Conservation (phyloP, 2,113 vertebrate species). For the Plestiodon gilberti region DNA sequence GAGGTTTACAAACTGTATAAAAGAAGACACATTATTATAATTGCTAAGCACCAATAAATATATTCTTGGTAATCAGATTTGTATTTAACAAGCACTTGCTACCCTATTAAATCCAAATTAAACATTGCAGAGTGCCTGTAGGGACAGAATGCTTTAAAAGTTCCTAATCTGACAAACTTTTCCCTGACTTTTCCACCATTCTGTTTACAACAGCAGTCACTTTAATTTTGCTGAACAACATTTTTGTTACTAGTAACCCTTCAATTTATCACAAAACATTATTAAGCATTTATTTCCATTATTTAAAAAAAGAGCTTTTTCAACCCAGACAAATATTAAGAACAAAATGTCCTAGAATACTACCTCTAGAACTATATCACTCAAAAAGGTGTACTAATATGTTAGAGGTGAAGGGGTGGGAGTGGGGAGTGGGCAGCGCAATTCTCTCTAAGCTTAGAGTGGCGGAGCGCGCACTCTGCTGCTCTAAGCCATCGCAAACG, state of each 20-base stretch:
- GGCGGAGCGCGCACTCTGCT: too few relatives aligned
- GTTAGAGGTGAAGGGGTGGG: neutral
- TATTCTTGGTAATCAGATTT: neutral
- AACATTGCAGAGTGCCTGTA: neutral
- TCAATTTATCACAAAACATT: too few relatives aligned
- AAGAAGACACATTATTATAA: constrained; percentile 7
- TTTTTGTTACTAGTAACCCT: neutral
- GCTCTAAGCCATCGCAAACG: too few relatives aligned
- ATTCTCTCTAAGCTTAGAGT: too few relatives aligned
- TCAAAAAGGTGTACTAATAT: neutral
- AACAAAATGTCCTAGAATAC: neutral
- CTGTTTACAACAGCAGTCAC: neutral
- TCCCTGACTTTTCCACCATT: neutral
- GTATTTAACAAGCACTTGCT: neutral
- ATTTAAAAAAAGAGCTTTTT: neutral
- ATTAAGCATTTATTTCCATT: neutral
- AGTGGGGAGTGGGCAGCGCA: too few relatives aligned
- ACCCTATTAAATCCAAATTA: constrained; percentile 8
- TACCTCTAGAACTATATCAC: neutral
- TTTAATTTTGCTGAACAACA: neutral
- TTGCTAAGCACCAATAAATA: neutral
- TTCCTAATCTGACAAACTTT: neutral
- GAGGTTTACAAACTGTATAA: constrained; percentile 10
- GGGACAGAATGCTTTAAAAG: neutral
- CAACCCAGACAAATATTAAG: neutral